Evolutionary conservation across 2,113 vertebrate species (phyloP), one percentile per base, ranked within the genome.

Genomic region (Engraulis encrasicolus): DNA sequence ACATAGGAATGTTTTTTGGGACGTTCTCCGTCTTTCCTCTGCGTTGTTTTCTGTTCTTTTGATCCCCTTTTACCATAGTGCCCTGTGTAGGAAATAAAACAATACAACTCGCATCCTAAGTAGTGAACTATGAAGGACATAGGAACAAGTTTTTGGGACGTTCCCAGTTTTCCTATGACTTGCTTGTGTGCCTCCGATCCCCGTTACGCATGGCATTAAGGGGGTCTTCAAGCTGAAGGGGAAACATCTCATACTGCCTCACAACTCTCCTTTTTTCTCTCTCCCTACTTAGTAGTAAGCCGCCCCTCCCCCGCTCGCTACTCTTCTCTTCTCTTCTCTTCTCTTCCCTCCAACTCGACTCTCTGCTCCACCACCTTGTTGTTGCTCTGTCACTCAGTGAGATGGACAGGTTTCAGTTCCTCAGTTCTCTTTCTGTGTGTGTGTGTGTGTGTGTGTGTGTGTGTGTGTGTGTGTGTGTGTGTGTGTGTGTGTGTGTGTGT

Each of bases 401-500:
- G 83, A 85, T 79, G 79, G 86, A 84, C 78, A 52, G 86, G 92
- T 94, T 94, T 95, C 92, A 91, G 87, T 93, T 95, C 92, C 93
- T 93, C 90, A n/a, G 6, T n/a, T n/a, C n/a, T n/a, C n/a, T n/a
- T n/a, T n/a, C n/a, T n/a, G n/a, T n/a, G n/a, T n/a, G 80, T 87
- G 83, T 84, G 85, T 82, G 52, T 81, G 81, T 80, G 78, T 78
- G 81, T 84, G 81, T 81, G 40, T 52, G 74, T 40, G 50, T 45
- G 81, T 40, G 15, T 40, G 52, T 37, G 54, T 23, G 0, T 23
- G n/a, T 61, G 54, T 61, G 54, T 61, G n/a, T 61, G 54, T 23
- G 54, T 61, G 6, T 61, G 20, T 61, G 54, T 61, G n/a, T 61
- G 54, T 23, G 1, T 61, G 54, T 61, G 20, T 23, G 54, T 52